phyloP scores from a whole-genome alignment of 2,113 vertebrate genomes.

The Malaclemys terrapin region DNA sequence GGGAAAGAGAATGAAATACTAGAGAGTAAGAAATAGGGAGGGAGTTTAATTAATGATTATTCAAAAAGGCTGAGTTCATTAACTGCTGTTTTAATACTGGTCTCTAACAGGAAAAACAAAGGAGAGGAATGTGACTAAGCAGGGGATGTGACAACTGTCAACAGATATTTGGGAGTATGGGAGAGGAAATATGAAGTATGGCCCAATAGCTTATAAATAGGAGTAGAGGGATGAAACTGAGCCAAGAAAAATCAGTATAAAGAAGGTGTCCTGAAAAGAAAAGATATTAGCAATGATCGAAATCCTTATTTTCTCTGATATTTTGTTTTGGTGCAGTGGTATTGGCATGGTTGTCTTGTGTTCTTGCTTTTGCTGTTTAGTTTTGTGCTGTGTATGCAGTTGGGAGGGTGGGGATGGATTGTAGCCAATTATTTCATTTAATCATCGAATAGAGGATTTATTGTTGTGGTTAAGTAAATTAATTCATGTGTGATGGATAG shows the following conservation, averaged over 20 bases:
- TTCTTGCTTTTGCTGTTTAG: background rate
- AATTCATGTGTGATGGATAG: background rate
- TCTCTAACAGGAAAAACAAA: constrained; percentile 51
- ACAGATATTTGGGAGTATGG: background rate
- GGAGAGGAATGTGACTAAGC: background rate
- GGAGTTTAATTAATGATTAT: constrained; percentile 55
- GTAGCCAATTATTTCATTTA: background rate
- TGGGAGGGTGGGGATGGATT: background rate
- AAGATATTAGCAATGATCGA: background rate
- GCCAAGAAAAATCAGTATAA: background rate
- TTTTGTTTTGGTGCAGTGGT: background rate
- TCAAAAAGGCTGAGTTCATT: constrained; percentile 35
- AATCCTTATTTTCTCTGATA: background rate
- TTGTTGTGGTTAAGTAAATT: background rate
- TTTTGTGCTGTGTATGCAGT: background rate
- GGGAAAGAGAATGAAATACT: constrained; percentile 21
- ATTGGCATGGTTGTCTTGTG: background rate
- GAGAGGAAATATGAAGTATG: background rate
- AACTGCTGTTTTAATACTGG: constrained; percentile 25
- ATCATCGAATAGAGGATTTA: background rate
- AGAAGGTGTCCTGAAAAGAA: background rate
- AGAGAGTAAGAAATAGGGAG: constrained; percentile 48
- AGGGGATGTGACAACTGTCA: fast-evolving
- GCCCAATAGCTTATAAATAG: background rate
- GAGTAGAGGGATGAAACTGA: background rate